These are phyloP conservation scores for Artibeus jamaicensis DNA, from an alignment of 2,797 vertebrate genomes.

Conservation along the genomic window DNA sequence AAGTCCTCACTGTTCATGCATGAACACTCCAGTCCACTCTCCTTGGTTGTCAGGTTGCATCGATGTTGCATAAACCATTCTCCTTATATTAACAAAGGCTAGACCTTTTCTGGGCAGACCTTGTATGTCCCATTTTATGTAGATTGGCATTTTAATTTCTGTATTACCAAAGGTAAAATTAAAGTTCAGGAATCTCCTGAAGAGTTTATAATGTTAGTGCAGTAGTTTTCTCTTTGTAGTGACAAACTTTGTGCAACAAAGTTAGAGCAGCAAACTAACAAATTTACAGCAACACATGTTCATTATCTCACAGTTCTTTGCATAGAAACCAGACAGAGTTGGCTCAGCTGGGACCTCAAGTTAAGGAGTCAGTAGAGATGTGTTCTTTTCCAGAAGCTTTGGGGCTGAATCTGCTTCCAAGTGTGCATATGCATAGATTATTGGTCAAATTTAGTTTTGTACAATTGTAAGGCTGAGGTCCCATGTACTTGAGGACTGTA, in stretches of 20 bases:
- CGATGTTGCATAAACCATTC: no score
- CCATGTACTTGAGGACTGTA: background rate
- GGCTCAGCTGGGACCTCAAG: background rate
- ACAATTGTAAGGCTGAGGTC: background rate
- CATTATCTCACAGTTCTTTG: background rate
- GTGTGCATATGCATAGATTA: background rate
- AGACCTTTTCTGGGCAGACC: no score
- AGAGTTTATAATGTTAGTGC: background rate
- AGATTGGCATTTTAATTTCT: background rate
- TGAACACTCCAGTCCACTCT: no score
- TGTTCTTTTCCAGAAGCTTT: background rate
- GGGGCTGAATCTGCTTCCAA: background rate
- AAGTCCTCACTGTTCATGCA: no score
- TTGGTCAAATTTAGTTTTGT: background rate
- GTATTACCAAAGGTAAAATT: background rate
- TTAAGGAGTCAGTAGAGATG: background rate
- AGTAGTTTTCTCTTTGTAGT: background rate
- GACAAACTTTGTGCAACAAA: background rate
- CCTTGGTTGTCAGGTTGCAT: no score
- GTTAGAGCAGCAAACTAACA: no score
- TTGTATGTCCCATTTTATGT: background rate
- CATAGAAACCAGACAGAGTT: background rate
- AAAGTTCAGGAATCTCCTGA: background rate
- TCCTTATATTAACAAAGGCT: no score
- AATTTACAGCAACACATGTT: background rate